These are phyloP conservation scores for Pocillopora damicornis DNA, from an alignment of 64 coral and sea anemone genomes.

Conservation along the genomic window DNA sequence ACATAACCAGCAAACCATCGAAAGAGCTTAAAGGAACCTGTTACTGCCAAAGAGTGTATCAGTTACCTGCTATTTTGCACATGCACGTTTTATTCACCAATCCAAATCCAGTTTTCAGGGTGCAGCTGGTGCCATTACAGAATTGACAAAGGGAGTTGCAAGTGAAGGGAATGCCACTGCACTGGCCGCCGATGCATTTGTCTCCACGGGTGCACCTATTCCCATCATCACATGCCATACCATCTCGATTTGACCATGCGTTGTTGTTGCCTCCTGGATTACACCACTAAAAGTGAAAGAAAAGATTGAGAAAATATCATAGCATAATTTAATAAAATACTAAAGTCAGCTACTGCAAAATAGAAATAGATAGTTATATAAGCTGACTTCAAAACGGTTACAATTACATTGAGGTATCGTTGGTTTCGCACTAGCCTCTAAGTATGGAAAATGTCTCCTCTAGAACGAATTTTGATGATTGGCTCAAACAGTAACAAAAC, in stretches of 20 bases:
- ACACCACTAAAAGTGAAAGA: conserved; percentile 41
- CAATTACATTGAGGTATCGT: too few species aligned
- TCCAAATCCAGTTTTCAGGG: conserved; percentile 80
- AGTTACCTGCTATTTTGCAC: conserved; percentile 80
- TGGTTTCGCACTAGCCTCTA: too few species aligned
- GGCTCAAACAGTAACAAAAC: too few species aligned
- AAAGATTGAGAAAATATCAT: not conserved
- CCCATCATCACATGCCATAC: conserved; percentile 72
- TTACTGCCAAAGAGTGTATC: too few species aligned
- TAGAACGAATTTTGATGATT: too few species aligned
- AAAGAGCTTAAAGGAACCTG: not conserved
- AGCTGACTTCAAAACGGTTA: too few species aligned
- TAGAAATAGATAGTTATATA: too few species aligned
- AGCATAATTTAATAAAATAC: too few species aligned
- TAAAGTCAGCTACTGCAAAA: too few species aligned
- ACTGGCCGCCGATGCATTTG: conserved; percentile 66
- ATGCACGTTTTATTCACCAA: conserved; percentile 70
- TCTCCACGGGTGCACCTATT: conserved; percentile 62
- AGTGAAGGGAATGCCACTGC: conserved; percentile 51
- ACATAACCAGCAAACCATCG: not conserved
- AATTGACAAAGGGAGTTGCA: conserved; percentile 79
- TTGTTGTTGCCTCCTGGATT: conserved; percentile 25
- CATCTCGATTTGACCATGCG: conserved; percentile 59
- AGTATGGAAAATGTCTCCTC: too few species aligned
- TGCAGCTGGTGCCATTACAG: conserved; percentile 81